phyloP scores from a whole-genome alignment of 2,113 vertebrate genomes.

The Eurystomus gularis region DNA sequence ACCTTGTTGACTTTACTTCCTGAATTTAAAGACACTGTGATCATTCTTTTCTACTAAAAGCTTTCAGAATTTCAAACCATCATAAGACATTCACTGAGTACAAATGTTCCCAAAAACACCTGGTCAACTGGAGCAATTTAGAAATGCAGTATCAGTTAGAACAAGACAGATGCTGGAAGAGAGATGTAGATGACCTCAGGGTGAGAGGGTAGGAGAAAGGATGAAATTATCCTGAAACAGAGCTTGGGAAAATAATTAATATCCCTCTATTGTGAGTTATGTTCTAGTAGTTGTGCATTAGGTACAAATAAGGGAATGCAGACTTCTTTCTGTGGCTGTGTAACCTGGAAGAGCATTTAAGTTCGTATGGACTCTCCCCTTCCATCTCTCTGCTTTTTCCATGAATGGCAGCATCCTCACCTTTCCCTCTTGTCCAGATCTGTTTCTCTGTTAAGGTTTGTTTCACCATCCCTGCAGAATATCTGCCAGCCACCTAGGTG shows the following conservation, averaged over 20 bases:
- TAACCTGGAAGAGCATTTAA: background rate
- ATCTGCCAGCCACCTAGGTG: background rate
- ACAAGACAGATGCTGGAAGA: background rate
- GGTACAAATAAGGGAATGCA: background rate
- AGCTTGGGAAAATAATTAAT: background rate
- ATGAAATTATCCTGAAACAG: background rate
- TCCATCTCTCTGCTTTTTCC: background rate
- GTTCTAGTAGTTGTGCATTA: background rate
- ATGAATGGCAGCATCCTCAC: background rate
- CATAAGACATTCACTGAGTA: background rate
- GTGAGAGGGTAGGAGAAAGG: background rate
- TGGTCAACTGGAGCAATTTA: background rate
- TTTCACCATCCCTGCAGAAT: background rate
- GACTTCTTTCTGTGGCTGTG: background rate
- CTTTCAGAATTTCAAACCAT: background rate
- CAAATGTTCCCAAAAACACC: rapidly evolving
- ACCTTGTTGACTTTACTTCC: background rate
- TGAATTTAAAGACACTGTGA: background rate
- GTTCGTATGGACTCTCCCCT: background rate
- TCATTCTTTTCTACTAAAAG: background rate
- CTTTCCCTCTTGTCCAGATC: background rate
- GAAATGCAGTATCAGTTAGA: background rate
- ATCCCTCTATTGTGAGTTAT: background rate
- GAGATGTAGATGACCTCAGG: background rate
- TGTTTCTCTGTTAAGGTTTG: background rate